Evolutionary conservation across 2,113 vertebrate species (phyloP).

Genomic region (rat (Rattus norvegicus)): DNA sequence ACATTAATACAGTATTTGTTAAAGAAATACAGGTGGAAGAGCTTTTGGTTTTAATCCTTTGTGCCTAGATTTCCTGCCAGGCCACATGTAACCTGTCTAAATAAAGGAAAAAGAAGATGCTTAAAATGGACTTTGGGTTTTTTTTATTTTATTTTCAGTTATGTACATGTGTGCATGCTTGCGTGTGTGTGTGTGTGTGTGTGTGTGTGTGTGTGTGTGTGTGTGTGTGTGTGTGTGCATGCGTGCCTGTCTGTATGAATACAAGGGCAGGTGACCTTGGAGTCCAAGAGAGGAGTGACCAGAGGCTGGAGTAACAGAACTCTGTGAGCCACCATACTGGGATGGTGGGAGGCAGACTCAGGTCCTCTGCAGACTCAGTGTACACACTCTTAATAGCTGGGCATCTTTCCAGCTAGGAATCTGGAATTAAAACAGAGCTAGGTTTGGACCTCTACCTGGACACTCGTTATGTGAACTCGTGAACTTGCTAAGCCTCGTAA

Average conservation of each 20-base stretch:
- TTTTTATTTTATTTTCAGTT: not conserved
- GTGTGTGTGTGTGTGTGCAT: not conserved
- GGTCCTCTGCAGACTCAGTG: not conserved
- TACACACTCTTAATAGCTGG: not conserved
- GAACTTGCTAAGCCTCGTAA: not conserved
- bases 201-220: not conserved
- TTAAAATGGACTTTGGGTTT: not conserved
- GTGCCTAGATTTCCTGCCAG: constrained; percentile 22
- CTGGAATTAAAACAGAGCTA: constrained; percentile 30
- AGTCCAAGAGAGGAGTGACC: not conserved
- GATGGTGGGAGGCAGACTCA: not conserved
- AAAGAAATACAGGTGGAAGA: not conserved
- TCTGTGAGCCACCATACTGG: not conserved
- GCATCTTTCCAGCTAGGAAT: not conserved
- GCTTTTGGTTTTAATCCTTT: constrained; percentile 41
- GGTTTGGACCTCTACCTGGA: not conserved
- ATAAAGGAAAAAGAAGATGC: constrained; percentile 23
- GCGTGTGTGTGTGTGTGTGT: not conserved
- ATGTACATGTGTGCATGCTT: too few relatives aligned
- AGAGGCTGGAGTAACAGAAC: not conserved
- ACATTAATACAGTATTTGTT: not conserved
- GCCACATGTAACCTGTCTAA: constrained; percentile 4
- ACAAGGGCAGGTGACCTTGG: not conserved
- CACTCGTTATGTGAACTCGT: not conserved
- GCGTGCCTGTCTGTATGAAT: not conserved